Evolutionary conservation across 1,140 invertebrate genomes (phyloP).

Genomic region (Heliconius hermathena): DNA sequence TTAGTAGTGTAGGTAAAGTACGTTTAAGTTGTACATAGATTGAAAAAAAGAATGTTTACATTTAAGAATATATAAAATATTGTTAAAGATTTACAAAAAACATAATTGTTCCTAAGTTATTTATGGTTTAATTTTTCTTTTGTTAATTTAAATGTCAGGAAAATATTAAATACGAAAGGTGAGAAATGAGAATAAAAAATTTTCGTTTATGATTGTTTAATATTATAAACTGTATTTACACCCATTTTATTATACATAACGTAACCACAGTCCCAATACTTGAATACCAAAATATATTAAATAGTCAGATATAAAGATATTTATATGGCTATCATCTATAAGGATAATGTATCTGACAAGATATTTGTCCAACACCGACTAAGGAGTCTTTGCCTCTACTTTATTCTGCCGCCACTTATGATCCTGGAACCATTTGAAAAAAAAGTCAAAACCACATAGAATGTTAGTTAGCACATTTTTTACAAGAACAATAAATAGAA

Average conservation of each 20-base stretch:
- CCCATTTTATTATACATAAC: conserved; percentile 46
- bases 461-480: neutral
- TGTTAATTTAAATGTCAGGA: conserved; percentile 11
- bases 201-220: conserved; percentile 42
- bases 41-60: conserved; percentile 3
- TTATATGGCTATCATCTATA: conserved; percentile 17
- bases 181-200: conserved; percentile 33
- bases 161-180: conserved; percentile 31
- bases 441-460: neutral
- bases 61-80: conserved; percentile 14
- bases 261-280: conserved; percentile 56
- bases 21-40: conserved; percentile 20
- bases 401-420: conserved; percentile 78
- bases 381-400: conserved; percentile 65
- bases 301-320: conserved; percentile 44
- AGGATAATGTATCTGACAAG: conserved; percentile 15
- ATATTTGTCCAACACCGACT: conserved; percentile 36
- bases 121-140: conserved; percentile 24
- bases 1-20: neutral
- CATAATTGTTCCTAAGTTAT: conserved; percentile 34
- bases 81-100: conserved; percentile 22
- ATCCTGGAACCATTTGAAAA: conserved; percentile 64
- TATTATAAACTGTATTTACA: conserved; percentile 55
- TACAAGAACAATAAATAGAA: neutral
- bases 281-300: conserved; percentile 73